Conservation (phyloP, 2,888 invertebrate species). For the Camptogramma bilineatum region DNA sequence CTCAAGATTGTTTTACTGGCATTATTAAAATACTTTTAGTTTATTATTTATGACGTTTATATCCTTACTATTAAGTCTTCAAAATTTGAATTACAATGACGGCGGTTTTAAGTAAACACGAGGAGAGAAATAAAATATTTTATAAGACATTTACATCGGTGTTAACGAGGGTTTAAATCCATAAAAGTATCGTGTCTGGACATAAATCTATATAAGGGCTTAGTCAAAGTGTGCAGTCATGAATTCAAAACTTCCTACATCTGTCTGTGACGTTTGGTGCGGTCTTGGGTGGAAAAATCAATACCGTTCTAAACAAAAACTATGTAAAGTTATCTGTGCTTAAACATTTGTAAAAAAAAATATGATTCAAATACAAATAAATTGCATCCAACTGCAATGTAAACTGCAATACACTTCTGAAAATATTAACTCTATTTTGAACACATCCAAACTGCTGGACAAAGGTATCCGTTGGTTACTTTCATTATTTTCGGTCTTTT, state of each 20-base stretch:
- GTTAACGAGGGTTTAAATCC: slow-evolving; percentile 78
- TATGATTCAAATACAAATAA: too few species aligned
- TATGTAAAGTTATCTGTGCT: too few species aligned
- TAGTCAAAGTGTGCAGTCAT: slow-evolving; percentile 9
- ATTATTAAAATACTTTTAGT: slow-evolving; percentile 30
- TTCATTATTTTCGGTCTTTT: too few species aligned
- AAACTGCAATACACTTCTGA: too few species aligned
- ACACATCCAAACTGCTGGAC: too few species aligned
- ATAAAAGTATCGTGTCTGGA: slow-evolving; percentile 76
- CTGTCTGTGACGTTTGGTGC: not conserved
- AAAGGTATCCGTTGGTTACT: too few species aligned
- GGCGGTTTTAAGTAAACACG: slow-evolving; percentile 66
- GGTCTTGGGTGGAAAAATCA: not conserved
- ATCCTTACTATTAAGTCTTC: slow-evolving; percentile 59
- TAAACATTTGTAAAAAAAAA: too few species aligned
- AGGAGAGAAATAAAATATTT: slow-evolving; percentile 65
- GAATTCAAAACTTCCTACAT: not conserved
- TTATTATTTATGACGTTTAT: slow-evolving; percentile 33
- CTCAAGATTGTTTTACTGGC: slow-evolving; percentile 24
- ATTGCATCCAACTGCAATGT: too few species aligned
- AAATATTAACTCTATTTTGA: too few species aligned
- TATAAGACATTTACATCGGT: slow-evolving; percentile 74
- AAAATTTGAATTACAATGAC: slow-evolving; percentile 76
- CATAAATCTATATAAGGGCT: slow-evolving; percentile 70
- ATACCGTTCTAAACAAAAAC: too few species aligned